These are phyloP conservation scores for Araneus ventricosus DNA, from an alignment of 1,140 invertebrate genomes.

Conservation along the genomic window DNA sequence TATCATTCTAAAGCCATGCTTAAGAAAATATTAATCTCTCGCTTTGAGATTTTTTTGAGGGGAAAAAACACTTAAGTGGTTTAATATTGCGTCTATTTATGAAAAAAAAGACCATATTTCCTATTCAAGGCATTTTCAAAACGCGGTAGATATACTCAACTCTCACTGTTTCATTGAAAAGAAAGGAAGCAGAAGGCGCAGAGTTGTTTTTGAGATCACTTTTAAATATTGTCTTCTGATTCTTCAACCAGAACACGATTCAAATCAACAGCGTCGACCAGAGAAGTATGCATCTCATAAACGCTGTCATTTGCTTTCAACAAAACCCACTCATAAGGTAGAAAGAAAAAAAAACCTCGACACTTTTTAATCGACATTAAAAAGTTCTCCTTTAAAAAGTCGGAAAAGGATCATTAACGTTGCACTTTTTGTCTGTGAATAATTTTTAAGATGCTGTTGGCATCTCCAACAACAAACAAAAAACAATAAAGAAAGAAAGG, in stretches of 20 bases:
- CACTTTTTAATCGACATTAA: slow-evolving; percentile 18
- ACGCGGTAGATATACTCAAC: too few relatives aligned
- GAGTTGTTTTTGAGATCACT: background rate
- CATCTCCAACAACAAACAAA: background rate
- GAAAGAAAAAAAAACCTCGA: background rate
- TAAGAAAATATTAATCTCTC: too few relatives aligned
- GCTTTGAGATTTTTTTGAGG: too few relatives aligned
- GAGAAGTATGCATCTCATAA: background rate
- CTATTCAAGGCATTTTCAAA: too few relatives aligned
- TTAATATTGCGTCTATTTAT: too few relatives aligned
- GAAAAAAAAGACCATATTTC: too few relatives aligned
- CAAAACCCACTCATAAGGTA: background rate
- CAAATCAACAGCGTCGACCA: background rate
- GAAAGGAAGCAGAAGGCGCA: too few relatives aligned
- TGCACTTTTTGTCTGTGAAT: background rate
- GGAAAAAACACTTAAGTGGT: too few relatives aligned
- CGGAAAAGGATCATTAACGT: background rate
- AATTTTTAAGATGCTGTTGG: background rate
- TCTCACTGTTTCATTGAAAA: too few relatives aligned
- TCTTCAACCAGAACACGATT: slow-evolving; percentile 8
- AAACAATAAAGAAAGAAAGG: background rate
- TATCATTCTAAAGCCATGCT: too few relatives aligned
- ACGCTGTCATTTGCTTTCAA: slow-evolving; percentile 10
- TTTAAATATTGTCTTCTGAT: background rate
- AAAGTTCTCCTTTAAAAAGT: background rate